Conservation (phyloP, 1,140 invertebrate genomes). For the Anadara kagoshimensis region DNA sequence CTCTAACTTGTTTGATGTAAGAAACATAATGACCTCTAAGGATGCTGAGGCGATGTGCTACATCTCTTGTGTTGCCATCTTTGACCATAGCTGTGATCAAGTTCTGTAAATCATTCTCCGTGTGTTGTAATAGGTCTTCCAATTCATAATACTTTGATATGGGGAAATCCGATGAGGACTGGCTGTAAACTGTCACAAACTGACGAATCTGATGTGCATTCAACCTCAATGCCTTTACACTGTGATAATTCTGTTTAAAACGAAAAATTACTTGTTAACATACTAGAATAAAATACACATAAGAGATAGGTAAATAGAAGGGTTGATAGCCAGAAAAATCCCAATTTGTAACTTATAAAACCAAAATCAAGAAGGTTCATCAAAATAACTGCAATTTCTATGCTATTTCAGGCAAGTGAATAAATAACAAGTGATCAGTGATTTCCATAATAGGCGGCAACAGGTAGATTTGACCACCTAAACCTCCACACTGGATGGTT, state of each 20-base stretch:
- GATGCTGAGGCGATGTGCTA: slow-evolving; percentile 42
- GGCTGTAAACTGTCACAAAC: slow-evolving; percentile 79
- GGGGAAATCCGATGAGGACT: slow-evolving; percentile 75
- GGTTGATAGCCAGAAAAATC: too few species aligned
- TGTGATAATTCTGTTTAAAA: slow-evolving; percentile 71
- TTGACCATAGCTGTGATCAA: slow-evolving; percentile 54
- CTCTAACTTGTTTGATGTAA: slow-evolving; percentile 58
- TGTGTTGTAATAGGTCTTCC: slow-evolving; percentile 42
- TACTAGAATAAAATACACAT: too few species aligned
- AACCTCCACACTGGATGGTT: too few species aligned
- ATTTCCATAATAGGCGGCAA: too few species aligned
- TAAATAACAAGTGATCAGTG: too few species aligned
- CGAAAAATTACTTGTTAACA: neutral
- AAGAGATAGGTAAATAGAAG: too few species aligned
- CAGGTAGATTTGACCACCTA: too few species aligned
- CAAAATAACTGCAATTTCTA: too few species aligned
- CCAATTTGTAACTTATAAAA: too few species aligned
- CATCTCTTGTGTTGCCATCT: slow-evolving; percentile 37
- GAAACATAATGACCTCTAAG: slow-evolving; percentile 54
- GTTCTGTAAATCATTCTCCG: slow-evolving; percentile 58
- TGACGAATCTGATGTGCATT: slow-evolving; percentile 85
- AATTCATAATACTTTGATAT: slow-evolving; percentile 71
- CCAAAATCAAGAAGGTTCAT: too few species aligned
- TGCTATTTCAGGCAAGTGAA: too few species aligned
- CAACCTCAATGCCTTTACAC: slow-evolving; percentile 76